Base-by-base conservation (phyloP, 2,888 invertebrate genomes). In the Hypercompe scribonia region DNA sequence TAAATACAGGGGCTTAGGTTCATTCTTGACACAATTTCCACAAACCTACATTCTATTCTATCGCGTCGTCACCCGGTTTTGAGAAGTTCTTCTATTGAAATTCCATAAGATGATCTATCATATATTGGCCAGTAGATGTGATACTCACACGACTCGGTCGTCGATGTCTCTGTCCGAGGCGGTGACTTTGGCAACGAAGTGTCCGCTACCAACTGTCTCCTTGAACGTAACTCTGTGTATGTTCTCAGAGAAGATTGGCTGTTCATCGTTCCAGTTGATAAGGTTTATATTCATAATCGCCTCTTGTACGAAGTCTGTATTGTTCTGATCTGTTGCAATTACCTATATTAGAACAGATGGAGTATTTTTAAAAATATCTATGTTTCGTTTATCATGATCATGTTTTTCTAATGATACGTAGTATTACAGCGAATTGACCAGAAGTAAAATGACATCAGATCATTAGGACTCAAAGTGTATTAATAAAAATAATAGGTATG, bases 251-350 rank as follows among this genome's bases (percentile, higher is more conserved):
- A 98, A 98, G 78, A 95, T 95, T 0, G 98, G 98, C 78, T 92
- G 84, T 88, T 97, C 97, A 86, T 98, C 98, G 89, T 98, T 98
- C 94, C 96, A 96, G 91, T 98, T 97, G 46, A 92, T 90, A 65
- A 97, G 94, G 72, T 94, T 86, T 18, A 97, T 96, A 73, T 89
- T 90, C 0, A 97, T 89, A 5, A 87, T 86, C 18, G 94, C 92
- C 13, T 84, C 87, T n/a, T 94, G 95, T 7, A 87, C 80, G 75
- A 92, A 91, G 0, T 79, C 76, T 0, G 92, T 82, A 13, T 89
- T 84, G 74, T 91, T 84, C 78, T 90, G 83, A 75, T 95, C 95
- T 4, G 89, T 92, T 58, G 95, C 95, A 71, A 92, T 78, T 21
- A 93, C 92, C 95, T 95, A 74, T 4, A 78, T 74, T 28, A 70